Base-by-base conservation (phyloP, 1,140 invertebrate species). In the Habropoda laboriosa region DNA sequence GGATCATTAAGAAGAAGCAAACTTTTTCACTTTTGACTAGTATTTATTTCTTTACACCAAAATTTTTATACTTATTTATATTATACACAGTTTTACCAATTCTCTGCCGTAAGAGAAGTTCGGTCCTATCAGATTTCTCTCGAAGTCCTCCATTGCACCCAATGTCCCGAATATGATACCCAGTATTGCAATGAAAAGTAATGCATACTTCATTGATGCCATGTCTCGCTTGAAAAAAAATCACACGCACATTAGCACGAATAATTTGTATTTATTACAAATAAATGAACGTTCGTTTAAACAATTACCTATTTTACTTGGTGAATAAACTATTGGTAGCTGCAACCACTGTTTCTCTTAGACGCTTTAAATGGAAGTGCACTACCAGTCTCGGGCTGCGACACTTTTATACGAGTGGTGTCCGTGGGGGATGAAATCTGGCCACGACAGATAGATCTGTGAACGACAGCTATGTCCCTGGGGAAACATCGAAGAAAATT, bases 51-150 rank as follows among this genome's bases (percentile, higher is more conserved):
- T n/a, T n/a, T n/a, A n/a, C n/a, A n/a, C n/a, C n/a, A n/a, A n/a
- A n/a, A n/a, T n/a, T n/a, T n/a, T n/a, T n/a, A n/a, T n/a, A n/a
- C n/a, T n/a, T n/a, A 32, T 45, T 5, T 8, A 8, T 60, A 30
- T n/a, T 24, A 42, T 24, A 18, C 40, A 40, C 51, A 1, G n/a
- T 0, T 42, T 87, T 86, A 92, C 91, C 86, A 87, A 21, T 72
- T 84, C 72, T 80, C 83, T 87, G 30, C 66, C 81, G 8, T 89
- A 91, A 0, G 87, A 88, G 60, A 85, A 80, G 71, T 86, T 88
- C 6, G 88, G 30, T 1, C 83, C 64, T 0, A 89, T 32, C 27
- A 89, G 42, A 8, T 86, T 87, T 6, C 80, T 82, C 16, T 89
- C 83, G 38, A 55, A 45, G 30, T 91, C 89, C 63, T 91, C 90